Evolutionary conservation across 1,140 invertebrate genomes (phyloP), one percentile per base, ranked within the genome.

Genomic region (Cherax quadricarinatus): DNA sequence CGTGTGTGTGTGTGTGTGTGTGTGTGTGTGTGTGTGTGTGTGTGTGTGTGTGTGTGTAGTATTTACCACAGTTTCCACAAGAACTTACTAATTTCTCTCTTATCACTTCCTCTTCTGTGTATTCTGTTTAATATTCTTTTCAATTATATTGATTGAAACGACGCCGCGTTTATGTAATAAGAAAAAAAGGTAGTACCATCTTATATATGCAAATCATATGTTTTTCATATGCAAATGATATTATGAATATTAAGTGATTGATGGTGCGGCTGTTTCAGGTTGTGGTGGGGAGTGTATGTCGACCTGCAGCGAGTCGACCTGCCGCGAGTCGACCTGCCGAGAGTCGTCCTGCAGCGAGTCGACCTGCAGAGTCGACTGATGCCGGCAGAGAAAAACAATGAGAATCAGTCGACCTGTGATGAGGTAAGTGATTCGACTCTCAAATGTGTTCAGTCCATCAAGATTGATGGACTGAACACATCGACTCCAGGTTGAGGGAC

Each of bases 211-310:
- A 75, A 75, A 75, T 24, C 1, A 30, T n/a, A 75, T 30, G 70
- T 75, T 30, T 75, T 75, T 75, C 70, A 30, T 30, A 75, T 75
- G 70, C 70, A 75, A 75, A 75, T 75, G 16, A 75, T 24, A 75
- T 75, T 24, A 75, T 75, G 70, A 30, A 75, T 30, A 75, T 75
- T 30, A 30, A 75, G 70, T 75, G 70, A 75, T 75, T 75, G n/a
- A 75, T 75, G 70, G 30, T 21, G 14, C 5, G 16, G 62, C 14
- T 21, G 62, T 66, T 21, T 18, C 62, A 4, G 2, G 62, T 57
- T 57, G 53, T 57, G 53, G 53, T 57, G 14, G 9, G 53, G 53
- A 14, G 53, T 57, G 53, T 57, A 10, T 57, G 62, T 66, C 21
- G 62, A 21, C 62, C 62, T 21, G 62, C 7, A 1, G 62, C 10